Evolutionary conservation across 35 echinoderm and acorn worm genomes (phyloP).

Genomic region (Apostichopus californicus): DNA sequence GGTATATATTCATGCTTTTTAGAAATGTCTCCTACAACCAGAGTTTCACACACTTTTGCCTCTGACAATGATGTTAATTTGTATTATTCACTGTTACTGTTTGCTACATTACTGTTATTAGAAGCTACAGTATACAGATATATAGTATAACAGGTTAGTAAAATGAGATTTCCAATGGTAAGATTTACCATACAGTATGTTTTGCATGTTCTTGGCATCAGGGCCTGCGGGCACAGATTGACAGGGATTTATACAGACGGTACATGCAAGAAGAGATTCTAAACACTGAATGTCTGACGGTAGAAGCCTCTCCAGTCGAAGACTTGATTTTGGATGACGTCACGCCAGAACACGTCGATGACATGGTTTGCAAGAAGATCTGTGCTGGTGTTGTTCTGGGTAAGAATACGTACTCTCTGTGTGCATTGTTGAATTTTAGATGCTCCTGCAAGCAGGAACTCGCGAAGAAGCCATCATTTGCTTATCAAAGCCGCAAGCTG

Average conservation of each 20-base stretch:
- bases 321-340: conserved; percentile 76
- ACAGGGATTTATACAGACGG: conserved; percentile 80
- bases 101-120: too few relatives aligned
- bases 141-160: too few relatives aligned
- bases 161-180: neutral
- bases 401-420: neutral
- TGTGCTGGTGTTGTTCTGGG: conserved; percentile 84
- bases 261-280: conserved; percentile 98
- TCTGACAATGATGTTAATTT: too few relatives aligned
- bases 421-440: too few relatives aligned
- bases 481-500: too few relatives aligned
- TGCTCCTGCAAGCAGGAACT: too few relatives aligned
- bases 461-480: too few relatives aligned
- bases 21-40: too few relatives aligned
- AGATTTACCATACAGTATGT: neutral
- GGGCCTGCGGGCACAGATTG: conserved; percentile 93
- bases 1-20: too few relatives aligned
- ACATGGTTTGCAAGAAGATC: neutral
- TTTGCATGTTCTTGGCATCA: neutral
- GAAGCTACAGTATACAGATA: too few relatives aligned
- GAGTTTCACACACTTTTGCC: too few relatives aligned
- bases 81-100: too few relatives aligned
- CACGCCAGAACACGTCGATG: conserved; percentile 6
- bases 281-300: conserved; percentile 82
- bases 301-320: conserved; percentile 84